Percentiles rank a stretch among this genome's conserved stretches.
Conservation (phyloP, 2,113 vertebrate genomes). For the Pterocles burchelli region DNA sequence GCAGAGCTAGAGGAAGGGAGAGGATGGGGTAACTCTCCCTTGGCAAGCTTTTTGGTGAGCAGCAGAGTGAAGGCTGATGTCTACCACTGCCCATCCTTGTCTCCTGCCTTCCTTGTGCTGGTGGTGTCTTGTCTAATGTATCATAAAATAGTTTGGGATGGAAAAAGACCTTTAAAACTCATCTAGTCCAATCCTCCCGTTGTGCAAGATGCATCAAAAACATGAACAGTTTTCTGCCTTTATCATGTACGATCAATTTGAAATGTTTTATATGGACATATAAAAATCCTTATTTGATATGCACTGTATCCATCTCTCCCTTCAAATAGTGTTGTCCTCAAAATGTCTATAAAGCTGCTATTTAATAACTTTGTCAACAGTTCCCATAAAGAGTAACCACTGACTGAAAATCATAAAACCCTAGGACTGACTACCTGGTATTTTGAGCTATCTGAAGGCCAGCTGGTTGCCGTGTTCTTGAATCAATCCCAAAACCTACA, state of each 20-base stretch:
- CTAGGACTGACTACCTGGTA: too few species aligned
- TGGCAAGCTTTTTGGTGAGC: background rate
- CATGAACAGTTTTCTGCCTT: background rate
- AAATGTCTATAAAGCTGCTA: background rate
- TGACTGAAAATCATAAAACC: background rate
- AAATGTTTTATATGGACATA: background rate
- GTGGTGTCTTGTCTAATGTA: background rate
- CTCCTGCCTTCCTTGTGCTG: background rate
- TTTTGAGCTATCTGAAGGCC: background rate
- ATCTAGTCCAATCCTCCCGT: too few species aligned
- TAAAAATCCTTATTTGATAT: background rate
- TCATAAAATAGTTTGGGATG: too few species aligned
- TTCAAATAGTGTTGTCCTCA: background rate
- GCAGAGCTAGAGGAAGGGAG: background rate
- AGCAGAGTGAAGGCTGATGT: background rate
- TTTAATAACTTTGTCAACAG: background rate
- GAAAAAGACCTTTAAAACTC: too few species aligned
- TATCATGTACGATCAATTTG: background rate
- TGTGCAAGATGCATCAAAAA: background rate
- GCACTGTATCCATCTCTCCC: background rate
- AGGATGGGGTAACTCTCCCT: background rate
- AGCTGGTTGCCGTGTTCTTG: background rate
- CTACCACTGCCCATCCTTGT: accelerated
- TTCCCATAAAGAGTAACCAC: background rate
- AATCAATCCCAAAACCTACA: background rate